Percentiles rank a stretch among this genome's conserved stretches.
phyloP scores from a whole-genome alignment of 2,797 vertebrate genomes.

The Argyrosomus regius region DNA sequence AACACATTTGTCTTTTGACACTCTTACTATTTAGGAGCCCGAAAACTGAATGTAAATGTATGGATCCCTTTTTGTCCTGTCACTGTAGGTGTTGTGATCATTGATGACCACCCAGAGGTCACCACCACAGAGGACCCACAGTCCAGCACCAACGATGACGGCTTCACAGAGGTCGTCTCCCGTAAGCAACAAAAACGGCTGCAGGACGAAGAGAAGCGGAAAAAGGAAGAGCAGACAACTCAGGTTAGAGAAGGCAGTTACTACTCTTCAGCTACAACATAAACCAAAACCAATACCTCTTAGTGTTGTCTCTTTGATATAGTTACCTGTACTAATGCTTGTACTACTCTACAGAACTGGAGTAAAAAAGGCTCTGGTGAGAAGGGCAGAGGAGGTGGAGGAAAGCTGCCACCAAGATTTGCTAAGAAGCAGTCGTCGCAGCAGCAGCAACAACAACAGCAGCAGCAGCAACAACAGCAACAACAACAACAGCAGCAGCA shows the following conservation, averaged over 20 bases:
- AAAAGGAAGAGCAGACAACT: slow-evolving; percentile 97
- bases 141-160: slow-evolving; percentile 94
- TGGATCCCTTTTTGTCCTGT: not conserved
- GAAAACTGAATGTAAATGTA: slow-evolving; percentile 3
- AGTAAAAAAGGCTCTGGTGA: slow-evolving; percentile 94
- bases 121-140: slow-evolving; percentile 97
- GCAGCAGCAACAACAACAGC: slow-evolving; percentile 69
- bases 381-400: slow-evolving; percentile 92
- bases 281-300: not conserved
- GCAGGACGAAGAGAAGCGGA: slow-evolving; percentile 97
- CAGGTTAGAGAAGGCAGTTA: slow-evolving; percentile 83
- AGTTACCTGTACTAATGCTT: not conserved
- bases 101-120: slow-evolving; percentile 99
- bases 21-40: not conserved
- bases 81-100: slow-evolving; percentile 95
- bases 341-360: slow-evolving; percentile 88
- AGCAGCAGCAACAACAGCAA: slow-evolving; percentile 73
- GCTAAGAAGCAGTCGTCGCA: slow-evolving; percentile 95
- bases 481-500: slow-evolving; percentile 76
- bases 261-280: not conserved
- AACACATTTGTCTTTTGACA: not conserved
- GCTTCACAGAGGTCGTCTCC: slow-evolving; percentile 99
- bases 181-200: slow-evolving; percentile 98
- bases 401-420: slow-evolving; percentile 97
- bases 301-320: not conserved